These are phyloP conservation scores for Melospiza melodia DNA, from an alignment of 2,113 vertebrate species.

Conservation along the genomic window DNA sequence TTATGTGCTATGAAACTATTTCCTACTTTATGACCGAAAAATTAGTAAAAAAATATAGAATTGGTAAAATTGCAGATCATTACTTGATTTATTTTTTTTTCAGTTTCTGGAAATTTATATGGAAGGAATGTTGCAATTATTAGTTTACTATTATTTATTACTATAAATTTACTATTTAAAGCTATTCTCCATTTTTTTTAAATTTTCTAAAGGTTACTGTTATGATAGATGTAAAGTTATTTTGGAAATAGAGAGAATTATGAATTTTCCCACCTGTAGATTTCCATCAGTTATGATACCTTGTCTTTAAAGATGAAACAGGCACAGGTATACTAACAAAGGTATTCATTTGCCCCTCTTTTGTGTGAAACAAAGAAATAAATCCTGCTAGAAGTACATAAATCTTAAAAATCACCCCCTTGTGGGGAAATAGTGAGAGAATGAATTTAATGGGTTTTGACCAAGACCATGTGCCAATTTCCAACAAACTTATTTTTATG, in stretches of 20 bases:
- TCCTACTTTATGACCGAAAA: not conserved
- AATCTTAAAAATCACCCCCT: not conserved
- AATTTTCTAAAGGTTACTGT: not conserved
- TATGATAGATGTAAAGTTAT: not conserved
- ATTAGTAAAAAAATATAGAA: not conserved
- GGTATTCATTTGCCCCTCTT: not conserved
- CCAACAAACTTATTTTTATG: constrained; percentile 33
- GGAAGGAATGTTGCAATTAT: not conserved
- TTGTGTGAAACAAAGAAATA: not conserved
- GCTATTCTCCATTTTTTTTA: not conserved
- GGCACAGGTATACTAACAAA: not conserved
- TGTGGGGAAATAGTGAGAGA: not conserved
- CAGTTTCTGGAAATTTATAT: not conserved
- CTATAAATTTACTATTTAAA: not conserved
- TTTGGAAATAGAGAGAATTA: not conserved
- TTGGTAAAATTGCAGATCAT: not conserved
- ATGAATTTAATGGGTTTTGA: not conserved
- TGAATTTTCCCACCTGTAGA: not conserved
- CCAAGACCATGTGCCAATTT: not conserved
- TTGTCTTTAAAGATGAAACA: not conserved
- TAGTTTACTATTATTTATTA: not conserved
- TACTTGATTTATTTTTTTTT: not conserved
- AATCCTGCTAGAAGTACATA: not conserved
- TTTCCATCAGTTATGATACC: not conserved
- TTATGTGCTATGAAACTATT: not conserved